A percentile compares a stretch with the other conserved stretches of the same genome.
Evolutionary conservation across 2,888 invertebrate genomes (phyloP).

Genomic region (Ennomos erosarius): DNA sequence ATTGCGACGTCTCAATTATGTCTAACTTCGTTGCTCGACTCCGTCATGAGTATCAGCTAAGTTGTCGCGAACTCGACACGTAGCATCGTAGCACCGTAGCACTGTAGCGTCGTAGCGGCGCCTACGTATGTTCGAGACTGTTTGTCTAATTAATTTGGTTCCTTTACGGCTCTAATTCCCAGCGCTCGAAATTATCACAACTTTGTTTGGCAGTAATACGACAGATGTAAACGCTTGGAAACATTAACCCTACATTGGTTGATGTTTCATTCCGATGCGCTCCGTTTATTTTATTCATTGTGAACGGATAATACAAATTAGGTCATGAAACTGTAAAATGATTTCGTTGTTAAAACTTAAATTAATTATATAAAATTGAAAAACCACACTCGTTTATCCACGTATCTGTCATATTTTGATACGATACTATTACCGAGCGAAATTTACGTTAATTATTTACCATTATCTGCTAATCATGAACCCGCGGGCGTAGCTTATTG

Average conservation of each 20-base stretch:
- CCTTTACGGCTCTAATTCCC: slow-evolving; percentile 51
- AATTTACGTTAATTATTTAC: too few species aligned
- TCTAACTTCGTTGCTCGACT: slow-evolving; percentile 74
- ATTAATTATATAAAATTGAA: too few species aligned
- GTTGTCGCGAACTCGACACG: slow-evolving; percentile 49
- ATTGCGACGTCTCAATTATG: slow-evolving; percentile 74
- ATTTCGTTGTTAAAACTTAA: too few species aligned
- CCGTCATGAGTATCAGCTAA: slow-evolving; percentile 62
- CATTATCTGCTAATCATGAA: too few species aligned
- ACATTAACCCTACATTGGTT: slow-evolving; percentile 24
- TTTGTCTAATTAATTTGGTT: slow-evolving; percentile 65
- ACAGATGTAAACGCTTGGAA: slow-evolving; percentile 26
- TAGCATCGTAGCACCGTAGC: slow-evolving; percentile 29
- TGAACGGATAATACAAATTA: slow-evolving; percentile 5
- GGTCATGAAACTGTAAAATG: not conserved
- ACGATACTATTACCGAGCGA: too few species aligned
- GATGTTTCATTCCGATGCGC: slow-evolving; percentile 8
- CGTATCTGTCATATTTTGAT: too few species aligned
- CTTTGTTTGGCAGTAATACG: slow-evolving; percentile 49
- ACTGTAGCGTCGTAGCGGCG: slow-evolving; percentile 29
- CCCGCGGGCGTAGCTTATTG: too few species aligned
- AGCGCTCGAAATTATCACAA: slow-evolving; percentile 48
- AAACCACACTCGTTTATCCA: too few species aligned
- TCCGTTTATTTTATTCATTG: slow-evolving; percentile 19
- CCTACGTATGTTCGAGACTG: slow-evolving; percentile 42